Evolutionary conservation across 2,797 vertebrate species (phyloP), one percentile per base, ranked within the genome.

Genomic region (Hippoglossus hippoglossus): DNA sequence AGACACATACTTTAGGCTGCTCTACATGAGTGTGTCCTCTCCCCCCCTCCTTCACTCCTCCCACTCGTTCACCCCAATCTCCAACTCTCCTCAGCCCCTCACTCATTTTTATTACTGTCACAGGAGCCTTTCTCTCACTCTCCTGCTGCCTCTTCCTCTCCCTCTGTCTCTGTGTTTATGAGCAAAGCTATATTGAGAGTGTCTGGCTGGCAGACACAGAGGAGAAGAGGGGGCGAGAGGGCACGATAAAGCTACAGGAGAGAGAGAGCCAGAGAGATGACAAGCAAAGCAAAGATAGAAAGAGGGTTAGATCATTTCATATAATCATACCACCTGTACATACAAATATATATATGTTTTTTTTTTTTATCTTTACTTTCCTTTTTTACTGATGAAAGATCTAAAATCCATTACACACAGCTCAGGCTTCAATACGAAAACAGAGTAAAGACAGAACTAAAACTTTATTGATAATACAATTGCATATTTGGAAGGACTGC

Each of bases 101-200:
- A 87, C 87, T 91, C 81, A 79, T 90, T 90, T 92, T 91, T 91
- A 91, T 87, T 83, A 91, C 85, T 82, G 85, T 89, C 90, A 90
- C 77, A 84, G 84, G 88, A 88, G 84, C 75, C 84, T 80, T 73
- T 84, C 84, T 80, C 85, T 82, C 83, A 63, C 73, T 81, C 75
- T 77, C 63, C 76, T 18, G 44, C 80, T 77, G 65, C 67, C 80
- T 76, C 68, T 73, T 52, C 61, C 55, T 68, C 75, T 81, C 71
- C 76, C 82, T 80, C 79, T 83, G 66, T 92, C 77, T 89, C 75
- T 85, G 88, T 79, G 84, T 95, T 97, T 96, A 96, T 96, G 96
- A 96, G 95, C 92, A 83, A 80, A 93, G 95, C 95, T 96, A 95
- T 96, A 96, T 95, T 90, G 94, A 95, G 94, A 95, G 94, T 92